A percentile compares a stretch with the other conserved stretches of the same genome.
Evolutionary conservation across 2,888 invertebrate genomes (phyloP).

Genomic region (Athalia rosae): DNA sequence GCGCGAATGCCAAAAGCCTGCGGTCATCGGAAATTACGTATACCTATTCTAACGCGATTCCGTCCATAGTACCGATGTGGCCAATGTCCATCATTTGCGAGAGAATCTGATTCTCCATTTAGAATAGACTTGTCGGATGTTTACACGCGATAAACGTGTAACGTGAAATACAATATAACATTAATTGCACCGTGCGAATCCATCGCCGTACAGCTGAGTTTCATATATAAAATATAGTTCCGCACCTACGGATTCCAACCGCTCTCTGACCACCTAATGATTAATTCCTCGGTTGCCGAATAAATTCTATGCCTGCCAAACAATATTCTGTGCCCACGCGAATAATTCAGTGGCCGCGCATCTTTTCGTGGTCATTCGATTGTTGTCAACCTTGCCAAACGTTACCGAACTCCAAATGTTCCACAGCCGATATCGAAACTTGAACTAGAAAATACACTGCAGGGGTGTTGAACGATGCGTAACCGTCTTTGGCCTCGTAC

Average conservation of each 20-base stretch:
- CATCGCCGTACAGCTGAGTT: neutral
- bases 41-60: slow-evolving; percentile 1
- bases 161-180: neutral
- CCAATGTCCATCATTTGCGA: slow-evolving; percentile 35
- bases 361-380: neutral
- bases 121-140: slow-evolving; percentile 21
- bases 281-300: no score
- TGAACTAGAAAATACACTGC: slow-evolving; percentile 48
- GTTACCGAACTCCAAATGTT: no score
- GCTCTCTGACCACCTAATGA: no score
- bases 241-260: neutral
- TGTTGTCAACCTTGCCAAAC: neutral
- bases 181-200: slow-evolving; percentile 12
- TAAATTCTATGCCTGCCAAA: no score
- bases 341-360: no score
- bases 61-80: neutral
- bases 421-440: slow-evolving; percentile 32
- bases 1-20: slow-evolving; percentile 45
- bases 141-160: neutral
- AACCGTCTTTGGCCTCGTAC: slow-evolving; percentile 53
- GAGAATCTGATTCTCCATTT: slow-evolving; percentile 10
- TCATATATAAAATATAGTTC: neutral
- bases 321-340: no score
- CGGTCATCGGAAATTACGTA: slow-evolving; percentile 32
- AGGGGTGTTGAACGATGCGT: slow-evolving; percentile 58